Evolutionary conservation across 2,113 vertebrate genomes (phyloP).

Genomic region (Ammospiza caudacuta): DNA sequence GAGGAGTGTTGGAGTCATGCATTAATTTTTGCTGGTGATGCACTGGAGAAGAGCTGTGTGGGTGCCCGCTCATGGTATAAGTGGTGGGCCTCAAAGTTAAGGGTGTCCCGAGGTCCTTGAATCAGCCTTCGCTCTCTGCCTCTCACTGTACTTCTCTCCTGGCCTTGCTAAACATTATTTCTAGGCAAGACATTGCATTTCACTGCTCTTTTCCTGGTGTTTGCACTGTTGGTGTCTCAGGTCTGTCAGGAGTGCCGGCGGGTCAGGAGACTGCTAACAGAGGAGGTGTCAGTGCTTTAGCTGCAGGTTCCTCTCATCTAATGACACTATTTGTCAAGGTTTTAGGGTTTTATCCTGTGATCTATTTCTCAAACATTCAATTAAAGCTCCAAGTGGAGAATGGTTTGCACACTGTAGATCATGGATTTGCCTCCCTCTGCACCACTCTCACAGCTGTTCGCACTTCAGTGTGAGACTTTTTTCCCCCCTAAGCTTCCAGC

Average conservation of each 20-base stretch:
- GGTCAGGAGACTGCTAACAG: slow-evolving; percentile 35
- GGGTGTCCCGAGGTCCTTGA: not conserved
- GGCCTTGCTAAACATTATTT: not conserved
- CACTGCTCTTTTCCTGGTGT: not conserved
- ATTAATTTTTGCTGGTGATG: not conserved
- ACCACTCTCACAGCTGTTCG: not conserved
- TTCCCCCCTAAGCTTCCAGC: not conserved
- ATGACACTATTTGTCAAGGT: slow-evolving; percentile 59
- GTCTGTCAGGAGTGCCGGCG: not conserved
- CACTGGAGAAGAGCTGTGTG: not conserved
- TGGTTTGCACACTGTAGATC: slow-evolving; percentile 42
- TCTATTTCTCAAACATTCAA: slow-evolving; percentile 52
- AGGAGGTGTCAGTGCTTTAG: slow-evolving; percentile 13
- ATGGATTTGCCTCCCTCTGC: slow-evolving; percentile 37
- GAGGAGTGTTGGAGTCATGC: not conserved
- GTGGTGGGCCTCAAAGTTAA: not conserved
- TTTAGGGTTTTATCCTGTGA: slow-evolving; percentile 56
- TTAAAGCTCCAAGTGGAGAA: slow-evolving; percentile 57
- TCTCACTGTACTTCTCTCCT: not conserved
- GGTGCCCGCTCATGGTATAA: not conserved
- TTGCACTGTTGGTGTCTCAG: slow-evolving; percentile 52
- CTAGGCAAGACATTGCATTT: not conserved
- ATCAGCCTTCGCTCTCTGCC: not conserved
- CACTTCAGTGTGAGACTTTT: not conserved
- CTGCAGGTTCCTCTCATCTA: slow-evolving; percentile 23